Conservation (phyloP, 2,888 invertebrate species). For the Auanema sp. region DNA sequence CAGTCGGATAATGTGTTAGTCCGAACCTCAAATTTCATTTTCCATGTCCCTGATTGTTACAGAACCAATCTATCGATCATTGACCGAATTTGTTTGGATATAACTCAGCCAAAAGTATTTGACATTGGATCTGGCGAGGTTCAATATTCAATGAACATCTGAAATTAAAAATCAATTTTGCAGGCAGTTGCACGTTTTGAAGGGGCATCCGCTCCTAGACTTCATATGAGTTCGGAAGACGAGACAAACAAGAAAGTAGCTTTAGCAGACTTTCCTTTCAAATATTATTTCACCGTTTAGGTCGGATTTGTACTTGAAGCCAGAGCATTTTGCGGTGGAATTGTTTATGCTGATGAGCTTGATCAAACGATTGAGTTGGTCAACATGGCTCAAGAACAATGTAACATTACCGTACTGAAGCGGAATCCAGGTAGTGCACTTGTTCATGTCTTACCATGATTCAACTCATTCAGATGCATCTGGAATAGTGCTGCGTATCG, state of each 20-base stretch:
- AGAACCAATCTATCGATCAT: background rate
- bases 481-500: too few relatives aligned
- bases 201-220: conserved; percentile 35
- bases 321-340: conserved; percentile 50
- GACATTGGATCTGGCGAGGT: conserved; percentile 13
- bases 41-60: background rate
- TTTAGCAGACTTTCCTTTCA: too few relatives aligned
- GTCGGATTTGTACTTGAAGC: conserved; percentile 51
- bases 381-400: conserved; percentile 12
- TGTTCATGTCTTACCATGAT: too few relatives aligned
- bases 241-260: conserved; percentile 19
- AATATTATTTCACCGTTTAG: too few relatives aligned
- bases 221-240: conserved; percentile 28
- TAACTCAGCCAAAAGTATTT: conserved; percentile 8
- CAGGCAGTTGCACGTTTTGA: conserved; percentile 47
- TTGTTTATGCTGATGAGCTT: conserved; percentile 37
- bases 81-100: conserved; percentile 26
- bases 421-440: conserved; percentile 24
- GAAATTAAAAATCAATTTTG: too few relatives aligned
- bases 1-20: background rate
- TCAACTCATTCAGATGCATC: too few relatives aligned
- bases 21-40: background rate
- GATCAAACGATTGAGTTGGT: conserved; percentile 9
- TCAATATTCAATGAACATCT: too few relatives aligned
- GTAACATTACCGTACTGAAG: conserved; percentile 32